Evolutionary conservation across 23 tunicate species (phyloP), one percentile per base, ranked within the genome.

Genomic region (Corella eumyota): DNA sequence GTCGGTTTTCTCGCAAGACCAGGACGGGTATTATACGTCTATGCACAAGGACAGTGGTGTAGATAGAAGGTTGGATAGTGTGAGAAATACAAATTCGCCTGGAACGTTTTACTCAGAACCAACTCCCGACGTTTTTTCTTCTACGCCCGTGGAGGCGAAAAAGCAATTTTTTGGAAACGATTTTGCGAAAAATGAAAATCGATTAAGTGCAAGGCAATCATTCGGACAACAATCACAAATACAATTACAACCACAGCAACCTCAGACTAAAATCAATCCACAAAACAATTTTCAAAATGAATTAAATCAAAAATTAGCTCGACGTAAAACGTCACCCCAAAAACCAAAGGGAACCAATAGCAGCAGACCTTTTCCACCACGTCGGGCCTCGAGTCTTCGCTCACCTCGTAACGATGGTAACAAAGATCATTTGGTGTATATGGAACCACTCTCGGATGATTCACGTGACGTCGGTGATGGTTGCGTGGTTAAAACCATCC

Each of bases 361-460:
- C 4, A 30, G 62, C 31, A 72, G 59, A 27, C 94, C 94, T 20
- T 51, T 83, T 37, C 83, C 83, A 3, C 94, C 94, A 2, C 62
- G 72, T 28, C 68, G 94, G 21, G 62, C 52, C 61, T 75, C 94
- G 35, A 84, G 94, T 45, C 57, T 84, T 15, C 52, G 45, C 58
- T 72, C 78, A 13, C 68, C 65, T 28, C 58, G 73, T 17, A 64
- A 54, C 45, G 65, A 64, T 25, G 73, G 58, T 30, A 65, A 25
- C 26, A 75, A 75, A 50, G 82, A 75, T 34, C 58, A 65, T 35
- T 36, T 75, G 7, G 82, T 73, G 6, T 66, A 75, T 67, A 75
- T 75, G 82, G 82, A 75, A 56, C 72, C 82, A 27, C 64, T 75
- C 45, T 46, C 77, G 31, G 48, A 34, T 21, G 7, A n/a, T n/a